These are phyloP conservation scores for Vultur gryphus DNA, from an alignment of 2,797 vertebrate genomes.

Conservation along the genomic window DNA sequence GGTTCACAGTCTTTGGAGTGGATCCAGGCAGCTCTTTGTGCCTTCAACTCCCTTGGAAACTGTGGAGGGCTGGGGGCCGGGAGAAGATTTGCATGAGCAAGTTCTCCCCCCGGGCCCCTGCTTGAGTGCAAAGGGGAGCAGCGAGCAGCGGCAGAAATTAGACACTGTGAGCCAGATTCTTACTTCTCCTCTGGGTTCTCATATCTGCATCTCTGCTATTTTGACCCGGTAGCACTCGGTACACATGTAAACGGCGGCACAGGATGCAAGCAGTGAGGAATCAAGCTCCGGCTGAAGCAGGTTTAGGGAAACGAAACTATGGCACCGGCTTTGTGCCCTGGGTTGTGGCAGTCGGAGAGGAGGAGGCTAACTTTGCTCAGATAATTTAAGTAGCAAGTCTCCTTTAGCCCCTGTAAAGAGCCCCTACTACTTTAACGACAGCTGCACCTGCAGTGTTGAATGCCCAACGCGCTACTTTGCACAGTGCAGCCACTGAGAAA, in stretches of 20 bases:
- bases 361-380: neutral
- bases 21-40: conserved; percentile 48
- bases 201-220: neutral
- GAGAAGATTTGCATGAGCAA: conserved; percentile 46
- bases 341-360: neutral
- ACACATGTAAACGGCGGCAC: neutral
- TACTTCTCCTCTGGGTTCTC: neutral
- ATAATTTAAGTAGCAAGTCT: neutral
- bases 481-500: neutral
- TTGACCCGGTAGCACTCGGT: neutral
- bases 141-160: neutral
- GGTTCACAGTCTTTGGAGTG: conserved; percentile 38
- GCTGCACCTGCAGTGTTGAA: neutral
- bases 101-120: neutral
- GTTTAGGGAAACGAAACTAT: neutral
- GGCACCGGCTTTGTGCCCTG: neutral
- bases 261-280: neutral
- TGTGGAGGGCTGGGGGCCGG: neutral
- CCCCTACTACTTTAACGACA: neutral
- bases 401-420: neutral
- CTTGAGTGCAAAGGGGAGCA: neutral
- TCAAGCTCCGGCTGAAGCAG: neutral
- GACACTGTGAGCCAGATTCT: neutral
- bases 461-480: accelerated
- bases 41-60: conserved; percentile 47